Evolutionary conservation across 2,113 vertebrate species (phyloP), one percentile per base, ranked within the genome.

Genomic region (Bagarius yarrelli): DNA sequence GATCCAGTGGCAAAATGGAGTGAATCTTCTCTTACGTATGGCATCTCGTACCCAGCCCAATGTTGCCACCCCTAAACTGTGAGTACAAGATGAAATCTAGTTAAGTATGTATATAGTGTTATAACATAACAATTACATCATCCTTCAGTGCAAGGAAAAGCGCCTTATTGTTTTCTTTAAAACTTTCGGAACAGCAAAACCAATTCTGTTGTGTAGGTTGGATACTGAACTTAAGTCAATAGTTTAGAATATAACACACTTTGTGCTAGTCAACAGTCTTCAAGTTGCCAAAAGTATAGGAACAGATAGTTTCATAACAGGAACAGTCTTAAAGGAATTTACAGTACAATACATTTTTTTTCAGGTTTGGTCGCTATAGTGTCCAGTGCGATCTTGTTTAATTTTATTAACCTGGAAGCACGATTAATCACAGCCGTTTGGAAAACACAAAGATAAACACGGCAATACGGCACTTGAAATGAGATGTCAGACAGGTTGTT

Each of bases 1-100:
- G 40, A 91, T 91, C 76, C 90, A 90, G 23, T 96, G 95, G 95
- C 93, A 91, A 56, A 95, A 93, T 6, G 94, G 92, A 9, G 94
- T 95, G 79, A 91, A 89, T 14, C 91, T 95, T 44, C 85, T 96
- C 5, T 81, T 95, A 78, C 92, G 93, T 9, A 88, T 94, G 0
- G 88, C 94, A 75, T 93, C 93, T 0, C 85, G 91, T 74, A 70
- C 87, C 80, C 90, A 92, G 36, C 76, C 89, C 8, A 89, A 86
- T 53, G 88, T 88, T 40, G 91, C 88, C 81, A 69, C 88, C 80
- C 92, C 90, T 76, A 92, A 86, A 25, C 83, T 90, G 95, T 96
- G 90, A 95, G 95, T 93, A 78, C 59, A 36, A 8, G n/a, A 32
- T 32, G 16, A 76, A 69, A 30, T 47, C 66, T 77, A 52, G 16